phyloP scores from a whole-genome alignment of 2,888 invertebrate species.

The Netelia inedita region DNA sequence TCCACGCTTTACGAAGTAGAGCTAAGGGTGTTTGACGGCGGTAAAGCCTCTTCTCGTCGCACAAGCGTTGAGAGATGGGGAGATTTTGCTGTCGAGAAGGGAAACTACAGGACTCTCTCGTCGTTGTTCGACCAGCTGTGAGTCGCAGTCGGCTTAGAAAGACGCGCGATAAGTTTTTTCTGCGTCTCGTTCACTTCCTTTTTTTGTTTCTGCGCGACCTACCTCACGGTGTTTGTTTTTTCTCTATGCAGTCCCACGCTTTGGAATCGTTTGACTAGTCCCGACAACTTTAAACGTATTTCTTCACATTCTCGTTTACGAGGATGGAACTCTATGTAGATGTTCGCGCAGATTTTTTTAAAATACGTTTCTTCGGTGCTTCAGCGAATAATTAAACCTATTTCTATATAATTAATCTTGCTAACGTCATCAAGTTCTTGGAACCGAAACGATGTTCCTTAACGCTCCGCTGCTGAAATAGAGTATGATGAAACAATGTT shows the following conservation, averaged over 20 bases:
- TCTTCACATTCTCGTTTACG: no score
- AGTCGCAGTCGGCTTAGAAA: slow-evolving; percentile 10
- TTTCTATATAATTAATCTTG: slow-evolving; percentile 53
- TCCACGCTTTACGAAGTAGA: slow-evolving; percentile 2
- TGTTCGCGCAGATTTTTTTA: no score
- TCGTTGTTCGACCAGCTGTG: neutral
- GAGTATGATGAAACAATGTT: slow-evolving; percentile 59
- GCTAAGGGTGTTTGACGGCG: slow-evolving; percentile 5
- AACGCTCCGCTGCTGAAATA: slow-evolving; percentile 42
- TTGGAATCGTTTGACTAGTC: neutral
- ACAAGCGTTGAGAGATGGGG: neutral
- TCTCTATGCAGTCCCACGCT: neutral
- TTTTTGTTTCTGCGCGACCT: neutral
- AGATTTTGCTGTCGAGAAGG: slow-evolving; percentile 4
- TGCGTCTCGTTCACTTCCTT: neutral
- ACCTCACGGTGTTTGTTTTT: neutral
- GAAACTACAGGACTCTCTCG: neutral
- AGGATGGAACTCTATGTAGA: no score
- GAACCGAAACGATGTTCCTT: slow-evolving; percentile 44
- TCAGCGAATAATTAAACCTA: slow-evolving; percentile 38
- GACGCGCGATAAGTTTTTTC: slow-evolving; percentile 16
- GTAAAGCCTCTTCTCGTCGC: neutral
- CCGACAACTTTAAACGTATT: no score
- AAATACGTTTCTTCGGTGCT: slow-evolving; percentile 4
- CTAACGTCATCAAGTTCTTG: slow-evolving; percentile 51